phyloP scores from a whole-genome alignment of 2,888 invertebrate species.

The Meteorus colon region DNA sequence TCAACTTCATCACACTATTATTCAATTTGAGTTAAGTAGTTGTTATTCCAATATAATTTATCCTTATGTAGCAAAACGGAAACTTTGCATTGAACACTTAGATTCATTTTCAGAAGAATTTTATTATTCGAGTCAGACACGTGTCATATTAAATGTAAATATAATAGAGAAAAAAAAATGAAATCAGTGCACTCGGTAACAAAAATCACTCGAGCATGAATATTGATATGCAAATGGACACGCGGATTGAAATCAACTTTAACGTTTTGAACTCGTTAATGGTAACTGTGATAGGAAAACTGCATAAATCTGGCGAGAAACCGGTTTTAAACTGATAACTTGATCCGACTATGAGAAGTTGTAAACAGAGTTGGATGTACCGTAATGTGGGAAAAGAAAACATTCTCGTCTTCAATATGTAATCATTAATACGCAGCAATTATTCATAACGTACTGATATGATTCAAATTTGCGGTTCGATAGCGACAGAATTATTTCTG shows the following conservation, averaged over 20 bases:
- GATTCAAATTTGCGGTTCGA: background rate
- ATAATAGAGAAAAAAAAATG: background rate
- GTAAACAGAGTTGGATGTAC: slow-evolving; percentile 60
- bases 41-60: background rate
- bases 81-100: background rate
- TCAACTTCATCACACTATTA: background rate
- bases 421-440: background rate
- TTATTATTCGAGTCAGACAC: background rate
- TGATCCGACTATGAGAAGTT: slow-evolving; percentile 45
- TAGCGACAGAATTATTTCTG: background rate
- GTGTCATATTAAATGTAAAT: background rate
- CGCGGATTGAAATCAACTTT: slow-evolving; percentile 57
- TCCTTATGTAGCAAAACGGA: background rate
- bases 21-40: background rate
- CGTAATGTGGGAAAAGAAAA: background rate
- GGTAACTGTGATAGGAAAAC: slow-evolving; percentile 64
- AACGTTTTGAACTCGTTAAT: slow-evolving; percentile 63
- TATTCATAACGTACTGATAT: background rate
- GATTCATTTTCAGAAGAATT: background rate
- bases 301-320: slow-evolving; percentile 64
- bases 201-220: slow-evolving; percentile 15
- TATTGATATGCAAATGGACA: background rate
- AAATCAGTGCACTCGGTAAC: slow-evolving; percentile 20
- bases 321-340: slow-evolving; percentile 59
- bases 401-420: slow-evolving; percentile 8